Evolutionary conservation across 2,797 vertebrate species (phyloP).

Genomic region (Pyrocephalus nanus): DNA sequence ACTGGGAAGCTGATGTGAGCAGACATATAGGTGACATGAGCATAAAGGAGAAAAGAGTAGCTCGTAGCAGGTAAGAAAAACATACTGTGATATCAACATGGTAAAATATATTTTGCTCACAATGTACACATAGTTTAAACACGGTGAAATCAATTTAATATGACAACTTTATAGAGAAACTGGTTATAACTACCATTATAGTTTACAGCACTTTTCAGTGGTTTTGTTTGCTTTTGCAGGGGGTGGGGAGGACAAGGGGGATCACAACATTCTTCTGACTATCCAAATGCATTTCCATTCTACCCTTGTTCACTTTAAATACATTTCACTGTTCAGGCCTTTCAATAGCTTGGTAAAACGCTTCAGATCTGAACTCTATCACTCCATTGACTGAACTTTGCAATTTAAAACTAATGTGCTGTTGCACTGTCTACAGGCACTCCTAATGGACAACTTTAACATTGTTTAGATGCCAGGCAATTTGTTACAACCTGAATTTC

Average conservation of each 20-base stretch:
- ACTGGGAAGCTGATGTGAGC: background rate
- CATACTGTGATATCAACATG: background rate
- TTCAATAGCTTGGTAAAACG: background rate
- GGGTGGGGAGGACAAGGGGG: background rate
- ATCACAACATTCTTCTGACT: background rate
- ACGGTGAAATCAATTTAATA: background rate
- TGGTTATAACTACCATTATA: background rate
- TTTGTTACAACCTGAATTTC: conserved; percentile 68
- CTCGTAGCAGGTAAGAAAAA: background rate
- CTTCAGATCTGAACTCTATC: conserved; percentile 37
- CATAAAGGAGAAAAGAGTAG: background rate
- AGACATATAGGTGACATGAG: background rate
- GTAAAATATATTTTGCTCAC: background rate
- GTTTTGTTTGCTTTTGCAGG: background rate
- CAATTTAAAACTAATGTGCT: conserved; percentile 39
- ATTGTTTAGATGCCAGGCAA: conserved; percentile 62
- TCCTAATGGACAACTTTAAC: conserved; percentile 41
- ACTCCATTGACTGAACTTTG: conserved; percentile 32
- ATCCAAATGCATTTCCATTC: background rate
- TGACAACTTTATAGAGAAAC: background rate
- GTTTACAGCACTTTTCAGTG: background rate
- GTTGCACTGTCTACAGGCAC: background rate
- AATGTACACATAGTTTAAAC: background rate
- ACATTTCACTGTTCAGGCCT: background rate
- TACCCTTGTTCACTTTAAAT: background rate